A percentile compares a stretch with the other conserved stretches of the same genome.
Conservation (phyloP, 2,797 vertebrate species). For the Anguilla obscura region DNA sequence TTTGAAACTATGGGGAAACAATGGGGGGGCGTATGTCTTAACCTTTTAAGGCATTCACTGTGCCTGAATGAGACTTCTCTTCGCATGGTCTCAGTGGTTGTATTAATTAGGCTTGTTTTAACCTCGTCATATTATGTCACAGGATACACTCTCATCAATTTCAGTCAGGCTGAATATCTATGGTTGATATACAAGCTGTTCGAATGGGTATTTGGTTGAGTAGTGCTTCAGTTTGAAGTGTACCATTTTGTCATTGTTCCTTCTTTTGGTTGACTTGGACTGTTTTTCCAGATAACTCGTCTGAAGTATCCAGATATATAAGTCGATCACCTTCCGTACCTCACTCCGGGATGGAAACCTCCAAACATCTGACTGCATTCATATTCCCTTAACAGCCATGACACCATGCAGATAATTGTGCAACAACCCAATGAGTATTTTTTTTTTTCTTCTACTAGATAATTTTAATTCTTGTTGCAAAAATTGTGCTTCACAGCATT, state of each 20-base stretch:
- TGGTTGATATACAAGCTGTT: too few relatives aligned
- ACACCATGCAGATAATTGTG: not conserved
- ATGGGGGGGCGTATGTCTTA: not conserved
- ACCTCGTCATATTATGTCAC: not conserved
- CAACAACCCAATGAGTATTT: not conserved
- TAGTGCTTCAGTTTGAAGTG: not conserved
- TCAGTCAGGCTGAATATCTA: not conserved
- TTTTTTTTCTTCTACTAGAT: not conserved
- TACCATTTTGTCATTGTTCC: too few relatives aligned
- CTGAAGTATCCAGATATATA: not conserved
- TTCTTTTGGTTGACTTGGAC: not conserved
- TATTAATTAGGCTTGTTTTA: not conserved
- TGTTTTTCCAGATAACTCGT: too few relatives aligned
- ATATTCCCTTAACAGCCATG: not conserved
- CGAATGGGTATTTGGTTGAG: too few relatives aligned
- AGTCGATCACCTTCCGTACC: not conserved
- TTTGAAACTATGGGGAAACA: not conserved
- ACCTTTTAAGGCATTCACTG: not conserved
- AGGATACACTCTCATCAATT: not conserved
- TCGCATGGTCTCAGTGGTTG: not conserved
- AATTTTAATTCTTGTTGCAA: not conserved
- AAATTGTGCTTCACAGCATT: not conserved
- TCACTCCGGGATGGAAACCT: not conserved
- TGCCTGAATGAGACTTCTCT: not conserved
- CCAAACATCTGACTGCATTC: not conserved